These are phyloP conservation scores for Micrasema minimum DNA, from an alignment of 1,140 invertebrate genomes.

Conservation along the genomic window DNA sequence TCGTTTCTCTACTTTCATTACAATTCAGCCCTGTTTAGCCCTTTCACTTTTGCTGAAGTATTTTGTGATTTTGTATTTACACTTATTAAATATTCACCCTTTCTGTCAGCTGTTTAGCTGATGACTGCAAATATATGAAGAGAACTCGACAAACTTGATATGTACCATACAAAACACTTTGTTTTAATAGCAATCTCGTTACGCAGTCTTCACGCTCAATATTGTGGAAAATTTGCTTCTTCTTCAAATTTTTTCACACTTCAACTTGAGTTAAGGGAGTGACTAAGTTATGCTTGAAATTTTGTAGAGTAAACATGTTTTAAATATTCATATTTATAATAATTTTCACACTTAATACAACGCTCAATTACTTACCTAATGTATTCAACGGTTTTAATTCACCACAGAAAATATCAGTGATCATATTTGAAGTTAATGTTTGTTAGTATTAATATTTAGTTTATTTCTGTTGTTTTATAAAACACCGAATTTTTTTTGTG, in stretches of 20 bases:
- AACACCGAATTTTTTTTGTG: no score
- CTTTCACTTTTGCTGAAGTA: slow-evolving; percentile 9
- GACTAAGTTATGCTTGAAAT: no score
- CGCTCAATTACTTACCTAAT: no score
- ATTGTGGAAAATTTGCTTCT: slow-evolving; percentile 35
- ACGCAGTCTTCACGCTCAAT: slow-evolving; percentile 29
- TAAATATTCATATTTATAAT: not conserved
- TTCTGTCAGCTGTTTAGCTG: slow-evolving; percentile 30
- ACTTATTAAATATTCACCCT: slow-evolving; percentile 33
- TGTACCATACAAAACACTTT: slow-evolving; percentile 12
- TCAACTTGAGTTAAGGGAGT: no score
- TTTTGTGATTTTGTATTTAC: slow-evolving; percentile 20
- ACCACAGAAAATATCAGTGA: no score
- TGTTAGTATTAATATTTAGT: no score
- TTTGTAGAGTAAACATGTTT: not conserved
- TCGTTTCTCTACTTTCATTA: no score
- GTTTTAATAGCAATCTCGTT: not conserved
- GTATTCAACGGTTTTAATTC: no score
- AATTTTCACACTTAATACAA: no score
- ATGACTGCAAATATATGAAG: slow-evolving; percentile 24
- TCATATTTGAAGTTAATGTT: no score
- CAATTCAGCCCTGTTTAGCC: not conserved
- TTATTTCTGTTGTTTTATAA: no score
- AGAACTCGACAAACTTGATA: slow-evolving; percentile 23
- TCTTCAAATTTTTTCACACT: slow-evolving; percentile 10